Conservation (phyloP, 2,797 vertebrate genomes). For the Hoplostethus mediterraneus region DNA sequence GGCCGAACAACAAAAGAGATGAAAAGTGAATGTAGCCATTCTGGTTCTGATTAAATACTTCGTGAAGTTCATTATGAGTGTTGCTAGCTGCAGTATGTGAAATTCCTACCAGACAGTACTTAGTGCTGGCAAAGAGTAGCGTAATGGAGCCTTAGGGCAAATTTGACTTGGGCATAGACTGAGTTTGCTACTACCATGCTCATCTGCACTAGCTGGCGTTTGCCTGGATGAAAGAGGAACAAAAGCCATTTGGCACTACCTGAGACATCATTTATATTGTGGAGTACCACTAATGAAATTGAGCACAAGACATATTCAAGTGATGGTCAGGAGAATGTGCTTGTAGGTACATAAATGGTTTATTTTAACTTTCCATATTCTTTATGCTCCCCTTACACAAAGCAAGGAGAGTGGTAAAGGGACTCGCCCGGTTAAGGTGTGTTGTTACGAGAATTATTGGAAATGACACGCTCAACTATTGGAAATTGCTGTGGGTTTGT, state of each 20-base stretch:
- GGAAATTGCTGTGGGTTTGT: too few relatives aligned
- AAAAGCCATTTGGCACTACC: slow-evolving; percentile 71
- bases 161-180: background rate
- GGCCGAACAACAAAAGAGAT: slow-evolving; percentile 57
- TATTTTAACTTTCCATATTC: background rate
- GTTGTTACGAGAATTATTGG: too few relatives aligned
- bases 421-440: too few relatives aligned
- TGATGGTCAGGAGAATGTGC: background rate
- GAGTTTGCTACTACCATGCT: slow-evolving; percentile 47
- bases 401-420: too few relatives aligned
- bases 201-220: slow-evolving; percentile 53
- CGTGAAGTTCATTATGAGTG: background rate
- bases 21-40: slow-evolving; percentile 48
- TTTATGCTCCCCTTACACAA: background rate
- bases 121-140: too few relatives aligned
- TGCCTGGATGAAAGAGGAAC: slow-evolving; percentile 49
- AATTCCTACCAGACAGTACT: slow-evolving; percentile 11
- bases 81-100: slow-evolving; percentile 19
- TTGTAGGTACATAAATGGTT: slow-evolving; percentile 11
- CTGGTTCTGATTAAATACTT: slow-evolving; percentile 22
- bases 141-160: too few relatives aligned
- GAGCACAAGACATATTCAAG: slow-evolving; percentile 52
- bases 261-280: slow-evolving; percentile 61
- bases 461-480: too few relatives aligned
- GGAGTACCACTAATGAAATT: slow-evolving; percentile 71